phyloP scores from a whole-genome alignment of 1,140 invertebrate species.

The Coelopa frigida region DNA sequence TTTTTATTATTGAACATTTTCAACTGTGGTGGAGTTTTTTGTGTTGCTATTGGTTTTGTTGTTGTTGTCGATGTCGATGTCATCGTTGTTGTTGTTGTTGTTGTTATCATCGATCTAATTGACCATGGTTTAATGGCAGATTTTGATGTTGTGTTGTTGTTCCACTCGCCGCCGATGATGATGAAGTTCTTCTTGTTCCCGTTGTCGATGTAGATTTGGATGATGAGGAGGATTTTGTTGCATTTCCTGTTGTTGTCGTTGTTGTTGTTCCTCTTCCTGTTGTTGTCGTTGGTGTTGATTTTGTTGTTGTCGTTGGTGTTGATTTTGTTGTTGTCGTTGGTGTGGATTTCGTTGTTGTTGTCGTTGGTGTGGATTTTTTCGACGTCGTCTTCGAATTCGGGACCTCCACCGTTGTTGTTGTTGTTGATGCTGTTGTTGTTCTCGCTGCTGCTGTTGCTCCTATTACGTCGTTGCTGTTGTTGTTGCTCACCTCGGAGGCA shows the following conservation, averaged over 20 bases:
- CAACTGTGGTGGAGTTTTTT: too few species aligned
- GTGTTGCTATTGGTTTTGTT: too few species aligned
- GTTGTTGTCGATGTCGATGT: background rate
- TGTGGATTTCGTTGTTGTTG: background rate
- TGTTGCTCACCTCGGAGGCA: too few species aligned
- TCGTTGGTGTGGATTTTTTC: background rate
- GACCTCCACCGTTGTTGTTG: conserved; percentile 7
- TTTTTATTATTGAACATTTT: too few species aligned
- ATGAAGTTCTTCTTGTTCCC: background rate
- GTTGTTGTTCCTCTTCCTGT: background rate
- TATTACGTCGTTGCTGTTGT: too few species aligned
- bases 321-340: conserved; percentile 5
- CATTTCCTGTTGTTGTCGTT: too few species aligned
- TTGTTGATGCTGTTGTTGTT: conserved; percentile 7
- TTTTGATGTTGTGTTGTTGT: background rate
- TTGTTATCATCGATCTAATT: conserved; percentile 9
- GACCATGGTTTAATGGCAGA: too few species aligned
- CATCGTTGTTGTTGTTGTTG: background rate
- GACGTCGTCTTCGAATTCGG: background rate
- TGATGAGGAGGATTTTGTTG: too few species aligned
- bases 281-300: background rate
- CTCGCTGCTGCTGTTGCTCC: conserved; percentile 1
- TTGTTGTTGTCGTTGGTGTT: conserved; percentile 10
- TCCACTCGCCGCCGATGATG: too few species aligned
- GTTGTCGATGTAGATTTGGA: background rate